phyloP scores from a whole-genome alignment of 1,140 invertebrate genomes.

The Bombus confusus region DNA sequence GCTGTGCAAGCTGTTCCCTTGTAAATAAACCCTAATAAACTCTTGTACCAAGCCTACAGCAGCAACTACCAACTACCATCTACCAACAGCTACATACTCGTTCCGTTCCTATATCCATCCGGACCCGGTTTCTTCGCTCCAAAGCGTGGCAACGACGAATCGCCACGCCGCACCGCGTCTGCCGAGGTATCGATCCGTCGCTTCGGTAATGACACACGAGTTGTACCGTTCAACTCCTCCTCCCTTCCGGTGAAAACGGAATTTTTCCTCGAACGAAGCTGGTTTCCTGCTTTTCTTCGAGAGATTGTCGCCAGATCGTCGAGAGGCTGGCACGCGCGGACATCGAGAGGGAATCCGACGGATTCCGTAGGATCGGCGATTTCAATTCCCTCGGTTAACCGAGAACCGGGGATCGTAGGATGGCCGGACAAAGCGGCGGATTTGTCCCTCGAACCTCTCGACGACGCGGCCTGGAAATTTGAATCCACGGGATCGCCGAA shows the following conservation, averaged over 20 bases:
- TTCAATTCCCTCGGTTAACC: conserved; percentile 71
- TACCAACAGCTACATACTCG: not conserved
- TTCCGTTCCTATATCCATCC: too few species aligned
- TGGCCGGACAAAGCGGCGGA: not conserved
- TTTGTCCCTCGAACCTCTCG: not conserved
- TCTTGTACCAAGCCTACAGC: conserved; percentile 74
- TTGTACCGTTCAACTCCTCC: not conserved
- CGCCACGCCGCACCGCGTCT: too few species aligned
- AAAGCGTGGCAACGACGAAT: not conserved
- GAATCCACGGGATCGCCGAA: not conserved
- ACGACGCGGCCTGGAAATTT: not conserved
- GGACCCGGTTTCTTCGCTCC: too few species aligned
- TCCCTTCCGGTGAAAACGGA: not conserved
- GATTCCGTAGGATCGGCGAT: conserved; percentile 54
- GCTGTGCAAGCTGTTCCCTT: conserved; percentile 76
- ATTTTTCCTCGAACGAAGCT: not conserved
- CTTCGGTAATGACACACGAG: not conserved
- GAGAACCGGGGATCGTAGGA: conserved; percentile 58
- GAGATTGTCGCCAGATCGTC: too few species aligned
- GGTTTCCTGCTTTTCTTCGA: not conserved
- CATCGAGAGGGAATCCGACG: not conserved
- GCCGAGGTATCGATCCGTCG: conserved; percentile 1
- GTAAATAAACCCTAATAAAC: conserved; percentile 77
- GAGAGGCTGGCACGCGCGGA: too few species aligned
- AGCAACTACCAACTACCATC: too few species aligned